Percentiles rank a stretch among this genome's conserved stretches.
Conservation (phyloP, 1,140 invertebrate species). For the Palaemon carinicauda region DNA sequence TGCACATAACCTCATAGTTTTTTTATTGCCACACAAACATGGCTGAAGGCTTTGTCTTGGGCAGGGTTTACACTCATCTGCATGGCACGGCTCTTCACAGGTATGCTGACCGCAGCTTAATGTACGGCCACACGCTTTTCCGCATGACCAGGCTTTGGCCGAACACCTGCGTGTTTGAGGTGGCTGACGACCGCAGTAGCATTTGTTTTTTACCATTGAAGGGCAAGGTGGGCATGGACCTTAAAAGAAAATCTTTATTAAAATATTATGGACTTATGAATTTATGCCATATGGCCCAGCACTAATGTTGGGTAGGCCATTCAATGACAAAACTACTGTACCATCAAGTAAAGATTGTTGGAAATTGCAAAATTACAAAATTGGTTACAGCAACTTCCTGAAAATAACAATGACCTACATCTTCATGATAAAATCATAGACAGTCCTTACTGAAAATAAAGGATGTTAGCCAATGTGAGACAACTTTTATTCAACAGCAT, state of each 20-base stretch:
- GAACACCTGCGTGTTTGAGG: constrained; percentile 77
- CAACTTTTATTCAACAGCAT: too few species aligned
- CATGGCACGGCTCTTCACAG: constrained; percentile 74
- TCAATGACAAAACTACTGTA: too few species aligned
- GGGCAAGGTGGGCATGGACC: constrained; percentile 90
- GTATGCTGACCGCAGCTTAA: constrained; percentile 76
- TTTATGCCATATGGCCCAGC: too few species aligned
- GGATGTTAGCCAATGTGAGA: too few species aligned
- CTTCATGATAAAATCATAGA: too few species aligned
- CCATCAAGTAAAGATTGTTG: too few species aligned
- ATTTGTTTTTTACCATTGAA: constrained; percentile 75
- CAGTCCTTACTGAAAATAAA: too few species aligned
- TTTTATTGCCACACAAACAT: constrained; percentile 75
- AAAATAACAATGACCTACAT: too few species aligned
- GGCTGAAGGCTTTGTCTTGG: constrained; percentile 75
- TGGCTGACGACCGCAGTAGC: constrained; percentile 75
- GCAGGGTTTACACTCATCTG: constrained; percentile 77
- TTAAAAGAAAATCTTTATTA: constrained; percentile 62
- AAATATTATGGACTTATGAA: too few species aligned
- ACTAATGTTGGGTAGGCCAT: too few species aligned
- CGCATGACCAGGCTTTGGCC: constrained; percentile 83
- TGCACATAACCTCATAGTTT: constrained; percentile 73
- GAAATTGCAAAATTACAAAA: too few species aligned
- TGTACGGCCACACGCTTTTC: constrained; percentile 72
- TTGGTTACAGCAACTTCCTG: too few species aligned